Percentiles rank a stretch among this genome's conserved stretches.
phyloP scores from a whole-genome alignment of 2,888 invertebrate species.

The Cataglyphis cursor region DNA sequence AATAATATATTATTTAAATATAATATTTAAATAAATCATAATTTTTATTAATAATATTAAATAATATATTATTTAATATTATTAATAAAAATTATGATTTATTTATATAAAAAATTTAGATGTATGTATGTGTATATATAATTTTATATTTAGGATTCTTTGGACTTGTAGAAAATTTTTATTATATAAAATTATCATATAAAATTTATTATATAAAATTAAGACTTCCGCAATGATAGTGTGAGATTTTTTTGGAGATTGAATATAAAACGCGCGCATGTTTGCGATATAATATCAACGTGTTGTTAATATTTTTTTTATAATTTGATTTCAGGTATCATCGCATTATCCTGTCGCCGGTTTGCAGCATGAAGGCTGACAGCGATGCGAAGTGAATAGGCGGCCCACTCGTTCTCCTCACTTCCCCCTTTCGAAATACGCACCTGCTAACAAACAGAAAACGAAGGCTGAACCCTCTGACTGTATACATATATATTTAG shows the following conservation, averaged over 20 bases:
- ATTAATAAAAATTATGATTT: background rate
- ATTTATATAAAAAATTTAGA: background rate
- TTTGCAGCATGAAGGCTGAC: constrained; percentile 64
- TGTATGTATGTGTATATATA: background rate
- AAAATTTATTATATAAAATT: background rate
- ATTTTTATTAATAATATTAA: too few relatives aligned
- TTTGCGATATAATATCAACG: too few relatives aligned
- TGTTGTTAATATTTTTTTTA: constrained; percentile 5
- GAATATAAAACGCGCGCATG: background rate
- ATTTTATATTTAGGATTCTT: background rate
- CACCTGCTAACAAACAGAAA: constrained; percentile 44
- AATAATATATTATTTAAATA: background rate
- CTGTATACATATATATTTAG: constrained; percentile 48
- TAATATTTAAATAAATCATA: background rate
- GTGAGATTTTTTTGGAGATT: too few relatives aligned
- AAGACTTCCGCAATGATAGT: background rate
- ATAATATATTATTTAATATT: background rate
- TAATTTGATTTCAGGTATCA: constrained; percentile 66
- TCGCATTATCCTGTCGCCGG: constrained; percentile 28
- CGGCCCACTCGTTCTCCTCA: constrained; percentile 27
- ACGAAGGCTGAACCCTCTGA: constrained; percentile 62
- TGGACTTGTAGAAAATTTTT: background rate
- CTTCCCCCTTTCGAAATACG: constrained; percentile 39
- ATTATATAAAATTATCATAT: background rate
- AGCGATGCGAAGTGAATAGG: constrained; percentile 63